These are phyloP conservation scores for Ormyrus labotus DNA, from an alignment of 2,888 invertebrate genomes.

Conservation along the genomic window DNA sequence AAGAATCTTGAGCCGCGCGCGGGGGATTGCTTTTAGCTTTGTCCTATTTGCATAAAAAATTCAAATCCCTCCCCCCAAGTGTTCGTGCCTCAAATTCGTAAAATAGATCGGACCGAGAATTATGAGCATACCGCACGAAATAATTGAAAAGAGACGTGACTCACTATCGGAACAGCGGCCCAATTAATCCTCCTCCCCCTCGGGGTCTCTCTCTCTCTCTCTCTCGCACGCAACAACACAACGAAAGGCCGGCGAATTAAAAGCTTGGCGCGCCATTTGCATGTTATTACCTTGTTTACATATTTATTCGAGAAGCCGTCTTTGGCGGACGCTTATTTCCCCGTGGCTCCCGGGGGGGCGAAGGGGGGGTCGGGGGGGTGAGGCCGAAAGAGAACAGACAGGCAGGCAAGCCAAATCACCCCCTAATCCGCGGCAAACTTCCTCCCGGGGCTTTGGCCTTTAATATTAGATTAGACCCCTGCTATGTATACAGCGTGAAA, in stretches of 20 bases:
- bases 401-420: slow-evolving; percentile 49
- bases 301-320: slow-evolving; percentile 65
- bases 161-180: no score
- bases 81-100: no score
- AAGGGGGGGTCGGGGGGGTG: background rate
- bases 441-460: slow-evolving; percentile 50
- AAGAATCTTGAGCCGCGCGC: no score
- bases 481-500: slow-evolving; percentile 54
- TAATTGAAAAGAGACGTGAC: no score
- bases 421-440: slow-evolving; percentile 57
- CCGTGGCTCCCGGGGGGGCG: background rate
- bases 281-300: slow-evolving; percentile 74
- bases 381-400: background rate
- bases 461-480: slow-evolving; percentile 57
- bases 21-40: no score
- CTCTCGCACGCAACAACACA: background rate
- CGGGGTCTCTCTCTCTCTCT: background rate
- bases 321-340: slow-evolving; percentile 33
- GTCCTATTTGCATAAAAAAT: no score
- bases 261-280: slow-evolving; percentile 69
- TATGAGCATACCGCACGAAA: no score
- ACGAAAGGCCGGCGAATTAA: slow-evolving; percentile 55
- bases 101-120: no score
- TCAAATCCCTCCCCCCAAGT: no score
- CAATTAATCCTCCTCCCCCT: slow-evolving; percentile 5